Base-by-base conservation (phyloP, 2,113 vertebrate species). In the Xenopus borealis region DNA sequence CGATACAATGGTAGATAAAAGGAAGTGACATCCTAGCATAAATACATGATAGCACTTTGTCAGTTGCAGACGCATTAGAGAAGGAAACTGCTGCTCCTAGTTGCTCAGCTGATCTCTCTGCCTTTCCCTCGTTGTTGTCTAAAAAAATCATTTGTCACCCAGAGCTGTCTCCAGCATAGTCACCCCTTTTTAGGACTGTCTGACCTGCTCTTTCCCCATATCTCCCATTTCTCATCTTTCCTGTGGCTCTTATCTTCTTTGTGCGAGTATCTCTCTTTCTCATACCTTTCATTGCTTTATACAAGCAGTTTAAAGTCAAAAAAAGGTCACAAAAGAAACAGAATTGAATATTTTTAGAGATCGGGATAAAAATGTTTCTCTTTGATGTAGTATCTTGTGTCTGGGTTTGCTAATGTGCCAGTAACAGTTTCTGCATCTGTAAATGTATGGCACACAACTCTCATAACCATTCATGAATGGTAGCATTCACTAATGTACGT, bases 21-120 rank as follows among this genome's bases (percentile, higher is more conserved):
- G 62, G 33, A 50, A 13, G 20, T 44, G 50, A 73, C 63, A 66
- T 23, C 9, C 16, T 46, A 20, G 62, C 53, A 59, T 75, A 68
- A 68, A 68, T 75, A 61, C 64, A 67, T 61, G 61, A 75, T 59
- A 47, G 72, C 19, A 23, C 58, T 20, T 74, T 74, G 72, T 74
- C 72, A 75, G 40, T 23, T 50, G 19, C 64, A 68, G 71, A 72
- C 53, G 40, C 72, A 68, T 61, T 66, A 47, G 63, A 74, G 27
- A 58, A 62, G n/a, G 18, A 23, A 18, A 59, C 19, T 74, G 63
- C 64, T 47, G 18, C 23, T 50, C 45, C 7, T 7, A 67, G 45
- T n/a, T 23, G 12, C 4, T 19, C 7, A 23, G 17, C 45, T 14
- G 18, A 23, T 47, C 10, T 19, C 46, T 50, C 4, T 61, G 58